Conservation (phyloP, 2,113 vertebrate species). For the Mastomys natalensis region DNA sequence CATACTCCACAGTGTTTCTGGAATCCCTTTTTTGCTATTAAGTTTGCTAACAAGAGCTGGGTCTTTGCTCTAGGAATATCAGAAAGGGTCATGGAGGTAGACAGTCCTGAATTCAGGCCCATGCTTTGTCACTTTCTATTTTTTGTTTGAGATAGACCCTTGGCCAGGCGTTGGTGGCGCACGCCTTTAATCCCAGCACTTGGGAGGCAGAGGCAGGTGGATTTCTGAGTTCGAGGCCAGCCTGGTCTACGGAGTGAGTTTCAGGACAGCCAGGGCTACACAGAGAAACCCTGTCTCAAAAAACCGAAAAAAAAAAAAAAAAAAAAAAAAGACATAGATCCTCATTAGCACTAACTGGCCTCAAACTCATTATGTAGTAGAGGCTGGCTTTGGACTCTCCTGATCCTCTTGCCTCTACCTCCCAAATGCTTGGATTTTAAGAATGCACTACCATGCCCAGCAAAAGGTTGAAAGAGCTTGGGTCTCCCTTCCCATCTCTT, state of each 20-base stretch:
- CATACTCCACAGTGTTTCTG: background rate
- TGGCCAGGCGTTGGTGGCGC: too few relatives aligned
- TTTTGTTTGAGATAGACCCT: background rate
- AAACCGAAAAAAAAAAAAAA: too few relatives aligned
- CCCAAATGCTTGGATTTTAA: background rate
- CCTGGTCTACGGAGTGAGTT: too few relatives aligned
- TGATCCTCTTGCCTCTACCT: background rate
- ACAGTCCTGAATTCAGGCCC: background rate
- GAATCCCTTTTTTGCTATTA: conserved; percentile 41
- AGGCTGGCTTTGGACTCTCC: background rate
- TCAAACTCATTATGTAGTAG: background rate
- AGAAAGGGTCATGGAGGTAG: conserved; percentile 22
- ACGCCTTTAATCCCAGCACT: too few relatives aligned
- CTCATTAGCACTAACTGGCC: background rate
- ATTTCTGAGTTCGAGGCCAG: too few relatives aligned
- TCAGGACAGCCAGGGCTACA: too few relatives aligned
- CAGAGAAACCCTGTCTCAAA: too few relatives aligned
- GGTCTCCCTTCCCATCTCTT: background rate
- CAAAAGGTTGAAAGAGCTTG: background rate
- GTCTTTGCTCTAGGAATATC: conserved; percentile 47
- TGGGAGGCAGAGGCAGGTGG: too few relatives aligned
- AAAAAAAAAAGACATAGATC: too few relatives aligned
- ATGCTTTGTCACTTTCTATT: conserved; percentile 27
- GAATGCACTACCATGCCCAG: too few relatives aligned
- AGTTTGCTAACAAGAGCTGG: conserved; percentile 47